phyloP scores from a whole-genome alignment of 2,113 vertebrate genomes.

The Cochlearius cochlearius region DNA sequence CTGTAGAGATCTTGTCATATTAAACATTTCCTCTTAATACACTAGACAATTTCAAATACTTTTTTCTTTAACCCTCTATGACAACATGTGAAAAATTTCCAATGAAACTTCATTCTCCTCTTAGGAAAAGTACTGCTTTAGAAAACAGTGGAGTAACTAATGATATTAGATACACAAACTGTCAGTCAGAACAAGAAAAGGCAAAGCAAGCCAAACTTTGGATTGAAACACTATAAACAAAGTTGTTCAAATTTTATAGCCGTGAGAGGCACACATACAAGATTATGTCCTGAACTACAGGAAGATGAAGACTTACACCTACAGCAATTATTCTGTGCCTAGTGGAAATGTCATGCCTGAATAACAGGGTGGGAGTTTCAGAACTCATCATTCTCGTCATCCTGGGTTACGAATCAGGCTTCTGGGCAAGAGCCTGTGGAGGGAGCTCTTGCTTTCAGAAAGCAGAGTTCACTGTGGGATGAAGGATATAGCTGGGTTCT shows the following conservation, averaged over 20 bases:
- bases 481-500: not conserved
- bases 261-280: not conserved
- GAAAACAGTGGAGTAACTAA: not conserved
- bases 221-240: not conserved
- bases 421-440: not conserved
- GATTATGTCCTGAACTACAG: not conserved
- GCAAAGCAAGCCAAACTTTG: not conserved
- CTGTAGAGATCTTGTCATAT: not conserved
- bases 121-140: not conserved
- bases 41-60: not conserved
- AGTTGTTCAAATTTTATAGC: not conserved
- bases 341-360: not conserved
- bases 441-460: not conserved
- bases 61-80: not conserved
- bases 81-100: not conserved
- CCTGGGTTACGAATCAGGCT: not conserved
- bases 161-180: not conserved
- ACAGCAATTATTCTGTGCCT: not conserved
- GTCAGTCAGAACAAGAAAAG: not conserved
- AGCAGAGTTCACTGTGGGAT: not conserved
- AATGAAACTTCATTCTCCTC: not conserved
- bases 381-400: not conserved
- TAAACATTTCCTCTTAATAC: not conserved
- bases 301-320: not conserved
- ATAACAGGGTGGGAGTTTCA: not conserved